Base-by-base conservation (phyloP, 2,797 vertebrate species). In the Chaunax sp. region DNA sequence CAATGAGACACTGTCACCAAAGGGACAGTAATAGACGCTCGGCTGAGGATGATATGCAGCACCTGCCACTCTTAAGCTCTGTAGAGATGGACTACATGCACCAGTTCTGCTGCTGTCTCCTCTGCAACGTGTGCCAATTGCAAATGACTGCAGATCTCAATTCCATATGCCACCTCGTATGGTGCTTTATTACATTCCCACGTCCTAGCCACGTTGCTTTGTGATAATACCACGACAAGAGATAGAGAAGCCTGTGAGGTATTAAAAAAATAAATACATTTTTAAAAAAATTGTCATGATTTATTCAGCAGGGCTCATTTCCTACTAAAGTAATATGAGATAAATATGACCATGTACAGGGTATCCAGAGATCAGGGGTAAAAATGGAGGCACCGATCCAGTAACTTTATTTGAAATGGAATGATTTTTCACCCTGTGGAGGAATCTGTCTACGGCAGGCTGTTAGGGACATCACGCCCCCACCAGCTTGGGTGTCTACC, bases 221-320 rank as follows among this genome's bases (percentile, higher is more conserved):
- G 89, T 90, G 92, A 94, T 92, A 92, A 92, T 90, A 83, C 84
- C 81, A 60, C 37, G 26, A 86, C 84, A 70, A 89, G 75, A 90
- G 89, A 92, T 88, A 87, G 86, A 89, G 90, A 89, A 90, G 86
- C 80, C 90, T 90, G 78, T 87, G 89, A 92, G 86, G 84, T 91
- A 77, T 75, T n/a, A n/a, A n/a, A 49, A 89, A 75, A 77, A 84
- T 72, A 86, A 53, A 12, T 6, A 23, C 10, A 14, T 23, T 14
- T 15, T 19, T n/a, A 66, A 70, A 78, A 76, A 85, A 73, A 86
- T 43, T 30, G 49, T 75, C 78, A 91, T 93, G 90, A 92, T 92
- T 92, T 92, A 93, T 93, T 93, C 92, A 93, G 90, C 82, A 83
- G 85, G 89, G 85, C 89, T 93, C 92, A 93, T 92, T 93, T 93